Evolutionary conservation across 2,797 vertebrate species (phyloP), one percentile per base, ranked within the genome.

Genomic region (Heteromormyrus szaboi): DNA sequence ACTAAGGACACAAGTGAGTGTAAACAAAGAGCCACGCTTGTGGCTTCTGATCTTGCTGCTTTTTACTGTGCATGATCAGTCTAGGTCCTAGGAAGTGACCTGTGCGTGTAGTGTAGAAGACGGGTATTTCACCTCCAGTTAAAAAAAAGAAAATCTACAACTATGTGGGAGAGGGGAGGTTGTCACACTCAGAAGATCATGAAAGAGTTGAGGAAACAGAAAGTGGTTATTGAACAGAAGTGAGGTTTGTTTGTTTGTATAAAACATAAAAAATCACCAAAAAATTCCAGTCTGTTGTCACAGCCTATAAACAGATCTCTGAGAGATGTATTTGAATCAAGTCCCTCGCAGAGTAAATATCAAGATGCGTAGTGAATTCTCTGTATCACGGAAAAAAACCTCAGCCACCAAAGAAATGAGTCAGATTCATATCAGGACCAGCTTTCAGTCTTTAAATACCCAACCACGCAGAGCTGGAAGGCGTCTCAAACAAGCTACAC

Each of bases 401-500:
- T 29, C n/a, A 41, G 48, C 48, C 37, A 83, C 41, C 51, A 50
- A 44, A 54, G 72, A 83, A 59, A 22, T 83, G n/a, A 44, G n/a
- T 2, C 33, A 8, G 48, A 41, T 88, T 83, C 76, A 88, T 41
- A 88, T 88, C 76, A 83, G 53, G 53, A 79, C 88, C 7, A 14
- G 72, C 29, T 41, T 9, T 53, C 68, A 4, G 48, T 54, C 68
- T 88, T 79, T 79, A 88, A 88, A 81, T 88, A 76, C 50, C 79
- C 56, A 25, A n/a, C 59, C 88, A 54, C 17, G n/a, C 41, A 44
- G 85, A 68, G 29, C 22, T 86, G 83, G 11, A 62, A 48, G 25
- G 88, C 51, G 7, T 88, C 41, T n/a, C 44, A 85, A 25, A 46
- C 46, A 5, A 76, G 48, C 68, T 56, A 44, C 3, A 5, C n/a